These are phyloP conservation scores for Calameuta filiformis DNA, from an alignment of 2,888 invertebrate species.

Conservation along the genomic window DNA sequence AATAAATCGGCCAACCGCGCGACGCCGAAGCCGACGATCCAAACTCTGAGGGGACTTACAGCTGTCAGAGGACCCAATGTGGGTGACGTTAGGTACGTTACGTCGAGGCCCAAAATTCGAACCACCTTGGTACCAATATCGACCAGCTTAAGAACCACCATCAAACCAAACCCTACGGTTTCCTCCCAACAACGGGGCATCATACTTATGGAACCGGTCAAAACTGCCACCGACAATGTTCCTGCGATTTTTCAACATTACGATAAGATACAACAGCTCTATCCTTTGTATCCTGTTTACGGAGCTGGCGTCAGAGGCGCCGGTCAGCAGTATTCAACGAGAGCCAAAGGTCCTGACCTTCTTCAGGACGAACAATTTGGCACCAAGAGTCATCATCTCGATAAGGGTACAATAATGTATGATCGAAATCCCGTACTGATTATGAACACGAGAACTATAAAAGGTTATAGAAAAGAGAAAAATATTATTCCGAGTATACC, in stretches of 20 bases:
- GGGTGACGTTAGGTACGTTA: constrained; percentile 41
- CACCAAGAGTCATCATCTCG: constrained; percentile 52
- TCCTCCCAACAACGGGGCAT: constrained; percentile 58
- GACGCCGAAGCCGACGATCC: constrained; percentile 69
- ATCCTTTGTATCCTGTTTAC: constrained; percentile 69
- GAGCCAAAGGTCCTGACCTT: constrained; percentile 57
- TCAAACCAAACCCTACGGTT: constrained; percentile 33
- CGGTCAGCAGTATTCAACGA: constrained; percentile 51
- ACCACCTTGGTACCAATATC: constrained; percentile 29
- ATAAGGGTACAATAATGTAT: constrained; percentile 43
- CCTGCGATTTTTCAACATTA: constrained; percentile 80
- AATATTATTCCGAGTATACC: not conserved
- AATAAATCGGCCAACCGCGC: constrained; percentile 60
- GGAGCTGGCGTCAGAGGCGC: constrained; percentile 52
- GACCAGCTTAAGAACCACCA: constrained; percentile 31
- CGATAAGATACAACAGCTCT: constrained; percentile 81
- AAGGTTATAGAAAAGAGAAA: not conserved
- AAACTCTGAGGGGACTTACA: constrained; percentile 69
- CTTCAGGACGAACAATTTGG: constrained; percentile 61
- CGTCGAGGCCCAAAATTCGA: constrained; percentile 46
- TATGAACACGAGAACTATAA: not conserved
- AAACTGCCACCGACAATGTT: constrained; percentile 69
- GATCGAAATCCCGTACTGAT: not conserved
- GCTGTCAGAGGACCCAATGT: constrained; percentile 51
- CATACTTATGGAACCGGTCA: constrained; percentile 61